Evolutionary conservation across 2,888 invertebrate species (phyloP).

Genomic region (Metopia argyrocephala): DNA sequence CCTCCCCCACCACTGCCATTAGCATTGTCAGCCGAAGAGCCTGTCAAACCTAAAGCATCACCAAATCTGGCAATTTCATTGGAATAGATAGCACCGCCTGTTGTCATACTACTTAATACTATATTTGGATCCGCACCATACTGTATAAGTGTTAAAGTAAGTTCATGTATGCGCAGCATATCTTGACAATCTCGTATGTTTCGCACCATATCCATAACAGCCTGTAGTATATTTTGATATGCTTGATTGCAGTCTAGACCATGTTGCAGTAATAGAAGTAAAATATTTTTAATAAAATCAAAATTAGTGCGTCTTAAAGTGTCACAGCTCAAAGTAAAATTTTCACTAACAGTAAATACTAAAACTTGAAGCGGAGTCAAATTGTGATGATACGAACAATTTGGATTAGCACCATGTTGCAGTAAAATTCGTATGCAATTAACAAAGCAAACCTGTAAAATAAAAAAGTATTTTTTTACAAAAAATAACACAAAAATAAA

Average conservation of each 20-base stretch:
- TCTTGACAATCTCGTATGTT: conserved; percentile 84
- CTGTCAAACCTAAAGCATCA: conserved; percentile 71
- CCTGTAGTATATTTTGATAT: conserved; percentile 85
- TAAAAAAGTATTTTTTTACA: background rate
- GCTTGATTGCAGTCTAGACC: conserved; percentile 84
- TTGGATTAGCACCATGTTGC: conserved; percentile 86
- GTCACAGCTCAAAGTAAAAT: conserved; percentile 84
- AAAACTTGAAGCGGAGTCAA: conserved; percentile 85
- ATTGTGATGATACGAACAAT: conserved; percentile 84
- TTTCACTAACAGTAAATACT: conserved; percentile 85
- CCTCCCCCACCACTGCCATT: conserved; percentile 42
- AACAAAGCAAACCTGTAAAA: conserved; percentile 83
- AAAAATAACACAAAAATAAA: too few relatives aligned
- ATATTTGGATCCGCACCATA: conserved; percentile 87
- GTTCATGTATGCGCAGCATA: conserved; percentile 84
- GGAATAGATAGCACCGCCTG: conserved; percentile 77
- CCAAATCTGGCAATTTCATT: conserved; percentile 78
- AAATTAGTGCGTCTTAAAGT: conserved; percentile 84
- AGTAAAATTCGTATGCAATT: conserved; percentile 85
- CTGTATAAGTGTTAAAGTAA: conserved; percentile 85
- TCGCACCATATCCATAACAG: conserved; percentile 85
- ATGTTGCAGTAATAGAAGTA: conserved; percentile 83
- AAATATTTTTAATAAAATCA: conserved; percentile 85
- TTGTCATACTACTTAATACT: conserved; percentile 79
- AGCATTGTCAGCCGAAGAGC: conserved; percentile 61